A percentile compares a stretch with the other conserved stretches of the same genome.
Evolutionary conservation across 2,888 invertebrate species (phyloP).

Genomic region (Zygaena filipendulae): DNA sequence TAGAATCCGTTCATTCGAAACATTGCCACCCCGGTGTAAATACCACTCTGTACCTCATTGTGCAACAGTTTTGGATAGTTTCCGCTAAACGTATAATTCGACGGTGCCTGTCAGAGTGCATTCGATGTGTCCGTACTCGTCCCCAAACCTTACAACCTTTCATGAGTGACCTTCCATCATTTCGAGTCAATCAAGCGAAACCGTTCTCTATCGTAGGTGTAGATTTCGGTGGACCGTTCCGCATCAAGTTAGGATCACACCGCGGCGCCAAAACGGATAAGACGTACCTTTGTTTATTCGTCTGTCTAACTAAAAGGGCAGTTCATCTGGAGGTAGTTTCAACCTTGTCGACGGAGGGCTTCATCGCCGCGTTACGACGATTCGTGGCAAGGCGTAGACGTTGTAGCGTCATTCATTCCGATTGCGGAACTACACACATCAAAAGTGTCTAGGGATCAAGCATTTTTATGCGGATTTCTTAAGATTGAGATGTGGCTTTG

Average conservation of each 20-base stretch:
- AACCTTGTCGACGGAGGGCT: slow-evolving; percentile 4
- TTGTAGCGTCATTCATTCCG: slow-evolving; percentile 5
- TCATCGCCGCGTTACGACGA: slow-evolving; percentile 4
- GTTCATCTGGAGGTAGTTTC: slow-evolving; percentile 8
- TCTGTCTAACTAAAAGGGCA: too few species aligned
- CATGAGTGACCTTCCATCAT: slow-evolving; percentile 11
- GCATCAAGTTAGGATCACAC: slow-evolving; percentile 7
- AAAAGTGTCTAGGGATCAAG: too few species aligned
- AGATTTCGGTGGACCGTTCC: slow-evolving; percentile 12
- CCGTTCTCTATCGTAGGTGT: slow-evolving; percentile 10
- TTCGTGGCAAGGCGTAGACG: slow-evolving; percentile 4
- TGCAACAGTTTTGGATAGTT: slow-evolving; percentile 12
- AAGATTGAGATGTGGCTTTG: too few species aligned
- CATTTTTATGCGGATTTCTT: too few species aligned
- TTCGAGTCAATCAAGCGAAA: slow-evolving; percentile 9
- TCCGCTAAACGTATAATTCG: slow-evolving; percentile 11
- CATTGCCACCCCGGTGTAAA: slow-evolving; percentile 10
- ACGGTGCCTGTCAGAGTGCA: slow-evolving; percentile 7
- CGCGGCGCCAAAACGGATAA: slow-evolving; percentile 6
- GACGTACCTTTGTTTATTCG: too few species aligned
- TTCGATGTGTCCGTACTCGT: slow-evolving; percentile 7
- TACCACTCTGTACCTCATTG: slow-evolving; percentile 9
- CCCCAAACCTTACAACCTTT: slow-evolving; percentile 10
- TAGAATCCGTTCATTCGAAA: slow-evolving; percentile 9
- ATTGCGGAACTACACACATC: slow-evolving; percentile 9